Evolutionary conservation across 1,140 invertebrate species (phyloP), one percentile per base, ranked within the genome.

Genomic region (Eueides isabella): DNA sequence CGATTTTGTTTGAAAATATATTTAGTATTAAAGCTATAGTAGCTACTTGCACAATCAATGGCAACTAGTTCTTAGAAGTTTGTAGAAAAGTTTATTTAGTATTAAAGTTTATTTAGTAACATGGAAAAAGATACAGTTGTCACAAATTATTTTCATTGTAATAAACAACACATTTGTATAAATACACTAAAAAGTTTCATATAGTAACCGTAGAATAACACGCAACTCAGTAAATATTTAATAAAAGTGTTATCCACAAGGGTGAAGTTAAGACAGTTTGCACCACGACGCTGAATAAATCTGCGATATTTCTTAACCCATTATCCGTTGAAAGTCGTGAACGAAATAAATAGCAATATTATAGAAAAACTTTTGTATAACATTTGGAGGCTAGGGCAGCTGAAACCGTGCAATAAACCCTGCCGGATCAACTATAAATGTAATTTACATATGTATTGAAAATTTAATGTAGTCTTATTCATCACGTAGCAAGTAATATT

Each of bases 381-480:
- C 67, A 55, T 75, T 71, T 66, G 33, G 33, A 55, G 48, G 64
- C 48, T 73, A 31, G 70, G 68, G 81, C 72, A 70, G 31, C 66
- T 44, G 61, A 76, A 76, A 76, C 75, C 71, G 74, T 55, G 67
- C 77, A 76, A 81, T 80, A 78, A 76, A 78, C 74, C 71, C 69
- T 84, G 79, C 78, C 63, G 78, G 78, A 80, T 80, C 63, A 76
- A 75, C 71, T 82, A 76, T 72, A 79, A 84, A 86, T 76, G 77
- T 80, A 80, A 84, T 86, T 77, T 85, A 74, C 82, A 84, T 85
- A 84, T 83, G 82, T 85, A 85, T 84, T 82, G 79, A 82, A 85
- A 82, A 82, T 80, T 81, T 85, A 86, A 82, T 64, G 76, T 78
- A 71, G 81, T 68, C 1, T 16, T 63, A 72, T 62, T 79, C 77